These are phyloP conservation scores for Capitella teleta DNA, from an alignment of 1,140 invertebrate genomes.

Conservation along the genomic window DNA sequence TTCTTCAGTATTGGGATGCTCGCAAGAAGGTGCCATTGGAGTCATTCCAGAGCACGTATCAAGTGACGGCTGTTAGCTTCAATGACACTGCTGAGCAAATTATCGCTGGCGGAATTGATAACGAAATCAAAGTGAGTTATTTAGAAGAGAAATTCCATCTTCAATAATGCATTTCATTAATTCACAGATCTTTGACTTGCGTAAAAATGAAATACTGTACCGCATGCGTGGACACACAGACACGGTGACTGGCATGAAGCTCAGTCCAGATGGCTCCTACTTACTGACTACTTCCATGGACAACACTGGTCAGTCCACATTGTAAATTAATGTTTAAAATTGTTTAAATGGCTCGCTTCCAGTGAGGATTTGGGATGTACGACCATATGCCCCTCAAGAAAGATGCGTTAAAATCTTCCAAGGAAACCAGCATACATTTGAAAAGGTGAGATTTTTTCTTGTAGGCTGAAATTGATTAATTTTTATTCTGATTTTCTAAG, in stretches of 20 bases:
- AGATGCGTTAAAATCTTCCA: constrained; percentile 84
- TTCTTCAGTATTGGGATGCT: constrained; percentile 57
- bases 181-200: constrained; percentile 78
- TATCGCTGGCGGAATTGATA: constrained; percentile 87
- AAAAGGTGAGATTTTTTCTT: constrained; percentile 57
- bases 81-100: constrained; percentile 90
- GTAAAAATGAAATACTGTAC: constrained; percentile 79
- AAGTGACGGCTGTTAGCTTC: constrained; percentile 83
- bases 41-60: constrained; percentile 69
- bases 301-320: constrained; percentile 53
- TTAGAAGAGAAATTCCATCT: not conserved
- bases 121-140: constrained; percentile 75
- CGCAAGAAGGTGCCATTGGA: constrained; percentile 70
- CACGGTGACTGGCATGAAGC: constrained; percentile 80
- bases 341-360: constrained; percentile 18
- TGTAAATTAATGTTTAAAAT: too few species aligned
- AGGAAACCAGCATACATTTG: constrained; percentile 96
- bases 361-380: constrained; percentile 58
- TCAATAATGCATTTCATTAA: not conserved
- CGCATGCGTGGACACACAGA: constrained; percentile 80
- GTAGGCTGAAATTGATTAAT: not conserved
- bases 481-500: constrained; percentile 27
- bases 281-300: constrained; percentile 96
- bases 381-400: constrained; percentile 67
- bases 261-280: constrained; percentile 89